These are phyloP conservation scores for Myodes glareolus DNA, from an alignment of 2,113 vertebrate species.

Conservation along the genomic window DNA sequence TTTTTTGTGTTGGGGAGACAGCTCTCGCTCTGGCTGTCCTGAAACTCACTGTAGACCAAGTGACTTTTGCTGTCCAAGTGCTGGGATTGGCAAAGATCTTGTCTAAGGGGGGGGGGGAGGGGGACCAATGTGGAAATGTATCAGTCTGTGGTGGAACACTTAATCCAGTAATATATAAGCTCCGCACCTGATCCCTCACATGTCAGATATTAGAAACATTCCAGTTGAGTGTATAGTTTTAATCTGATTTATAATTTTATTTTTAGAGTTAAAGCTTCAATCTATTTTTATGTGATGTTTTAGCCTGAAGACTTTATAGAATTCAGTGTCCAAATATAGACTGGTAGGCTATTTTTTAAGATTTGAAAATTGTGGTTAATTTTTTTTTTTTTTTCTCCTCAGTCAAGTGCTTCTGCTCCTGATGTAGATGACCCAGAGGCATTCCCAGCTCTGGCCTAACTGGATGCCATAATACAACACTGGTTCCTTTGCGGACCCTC, in stretches of 20 bases:
- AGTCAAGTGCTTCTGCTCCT: conserved; percentile 96
- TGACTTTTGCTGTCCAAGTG: neutral
- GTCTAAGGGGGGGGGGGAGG: accelerated
- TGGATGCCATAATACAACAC: conserved; percentile 90
- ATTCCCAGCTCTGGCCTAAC: conserved; percentile 97
- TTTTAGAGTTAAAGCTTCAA: neutral
- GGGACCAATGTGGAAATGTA: neutral
- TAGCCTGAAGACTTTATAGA: conserved; percentile 4
- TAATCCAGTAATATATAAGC: neutral
- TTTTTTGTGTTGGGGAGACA: no score
- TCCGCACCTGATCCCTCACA: neutral
- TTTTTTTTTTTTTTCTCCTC: conserved; percentile 69
- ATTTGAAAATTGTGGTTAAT: conserved; percentile 36
- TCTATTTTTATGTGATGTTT: conserved; percentile 36
- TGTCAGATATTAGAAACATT: neutral
- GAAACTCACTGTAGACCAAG: neutral
- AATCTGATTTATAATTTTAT: neutral
- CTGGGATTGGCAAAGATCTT: neutral
- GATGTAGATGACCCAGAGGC: conserved; percentile 99
- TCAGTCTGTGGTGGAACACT: neutral
- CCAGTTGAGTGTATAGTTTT: neutral
- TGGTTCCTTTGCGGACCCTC: conserved; percentile 90
- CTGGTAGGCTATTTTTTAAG: neutral
- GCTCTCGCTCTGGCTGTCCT: neutral
- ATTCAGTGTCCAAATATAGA: neutral